Evolutionary conservation across 2,113 vertebrate genomes (phyloP).

Genomic region (Pleuronectes platessa): DNA sequence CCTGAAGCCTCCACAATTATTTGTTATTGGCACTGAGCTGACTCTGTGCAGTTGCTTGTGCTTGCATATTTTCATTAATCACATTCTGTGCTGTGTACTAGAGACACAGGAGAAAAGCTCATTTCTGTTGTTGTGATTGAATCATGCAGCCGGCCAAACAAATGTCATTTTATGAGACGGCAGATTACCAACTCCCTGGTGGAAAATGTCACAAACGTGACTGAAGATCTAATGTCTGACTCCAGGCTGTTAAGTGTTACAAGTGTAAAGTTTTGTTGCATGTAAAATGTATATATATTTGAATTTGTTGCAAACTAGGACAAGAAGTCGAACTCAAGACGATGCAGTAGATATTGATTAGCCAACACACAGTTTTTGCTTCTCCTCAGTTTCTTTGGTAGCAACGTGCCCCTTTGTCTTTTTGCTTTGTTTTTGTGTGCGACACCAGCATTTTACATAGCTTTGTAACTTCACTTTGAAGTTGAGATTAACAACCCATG

Average conservation of each 20-base stretch:
- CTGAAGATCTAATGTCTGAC: neutral
- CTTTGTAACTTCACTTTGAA: conserved; percentile 21
- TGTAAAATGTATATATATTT: neutral
- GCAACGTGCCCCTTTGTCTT: neutral
- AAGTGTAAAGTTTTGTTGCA: neutral
- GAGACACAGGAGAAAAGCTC: neutral
- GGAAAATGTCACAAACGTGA: neutral
- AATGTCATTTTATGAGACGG: neutral
- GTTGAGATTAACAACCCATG: conserved; percentile 45
- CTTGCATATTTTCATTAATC: neutral
- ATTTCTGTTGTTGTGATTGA: neutral
- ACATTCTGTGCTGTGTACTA: neutral
- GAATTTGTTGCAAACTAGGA: neutral
- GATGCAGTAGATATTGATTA: too few species aligned
- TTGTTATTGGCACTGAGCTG: conserved; percentile 3
- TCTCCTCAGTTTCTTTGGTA: neutral
- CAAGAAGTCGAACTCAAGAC: neutral
- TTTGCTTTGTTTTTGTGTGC: neutral
- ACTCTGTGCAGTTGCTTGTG: neutral
- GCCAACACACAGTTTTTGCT: neutral
- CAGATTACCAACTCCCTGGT: neutral
- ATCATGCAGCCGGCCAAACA: conserved; percentile 8
- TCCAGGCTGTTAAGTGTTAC: neutral
- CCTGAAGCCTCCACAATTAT: neutral
- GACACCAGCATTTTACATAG: neutral